Evolutionary conservation across 2,797 vertebrate species (phyloP), one percentile per base, ranked within the genome.

Genomic region (Siniperca obscura): DNA sequence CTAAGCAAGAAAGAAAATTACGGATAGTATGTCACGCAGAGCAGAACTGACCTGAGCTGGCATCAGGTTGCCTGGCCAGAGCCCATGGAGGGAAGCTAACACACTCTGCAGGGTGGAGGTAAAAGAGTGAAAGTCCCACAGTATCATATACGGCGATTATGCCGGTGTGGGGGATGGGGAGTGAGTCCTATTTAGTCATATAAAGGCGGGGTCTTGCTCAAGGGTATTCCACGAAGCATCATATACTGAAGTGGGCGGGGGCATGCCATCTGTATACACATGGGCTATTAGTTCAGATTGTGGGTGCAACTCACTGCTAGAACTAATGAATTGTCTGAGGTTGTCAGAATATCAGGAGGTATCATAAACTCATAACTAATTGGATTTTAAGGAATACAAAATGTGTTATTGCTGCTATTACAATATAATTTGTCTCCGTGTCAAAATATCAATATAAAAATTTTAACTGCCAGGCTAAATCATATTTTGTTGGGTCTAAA

Each of bases 11-110:
- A 61, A 36, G 22, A 56, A 89, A 83, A 90, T 82, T 60, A 56
- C 34, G 46, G 84, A 87, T 74, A 89, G 84, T 88, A 77, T 90
- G 92, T 87, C 90, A 92, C 62, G 68, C 84, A 89, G 85, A 67
- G 81, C 67, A 57, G 34, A 82, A 86, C 80, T 92, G 91, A 94
- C 90, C 93, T 90, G 86, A 44, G 73, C 78, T 86, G 80, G 84
- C 87, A 90, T 84, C 69, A 50, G 75, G 71, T 85, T 59, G 48
- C 79, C 80, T 83, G 82, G 80, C 76, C 19, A 52, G 62, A 84
- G 7, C 86, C 86, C 87, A 89, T 50, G 19, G 75, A 87, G 67
- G 74, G 74, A 72, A 82, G 74, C 57, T 73, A 62, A 74, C 14
- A 30, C 77, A 76, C 72, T 84, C 78, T 1, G 25, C 61, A 44